phyloP scores from a whole-genome alignment of 1,140 invertebrate species.

The Euglossa dilemma region DNA sequence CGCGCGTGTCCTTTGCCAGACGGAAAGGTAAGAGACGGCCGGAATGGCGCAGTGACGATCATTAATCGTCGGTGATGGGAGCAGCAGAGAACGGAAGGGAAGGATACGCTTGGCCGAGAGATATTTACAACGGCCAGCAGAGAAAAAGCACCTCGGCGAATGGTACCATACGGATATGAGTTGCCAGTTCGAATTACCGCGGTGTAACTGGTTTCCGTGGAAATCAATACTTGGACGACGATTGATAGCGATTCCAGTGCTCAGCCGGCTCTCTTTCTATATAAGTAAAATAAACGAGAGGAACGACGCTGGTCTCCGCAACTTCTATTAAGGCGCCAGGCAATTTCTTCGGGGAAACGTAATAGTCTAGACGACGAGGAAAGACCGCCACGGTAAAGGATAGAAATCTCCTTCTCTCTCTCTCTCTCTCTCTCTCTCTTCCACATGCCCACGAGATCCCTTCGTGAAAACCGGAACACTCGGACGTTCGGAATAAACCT shows the following conservation, averaged over 20 bases:
- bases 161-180: slow-evolving; percentile 42
- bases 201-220: slow-evolving; percentile 42
- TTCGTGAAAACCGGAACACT: background rate
- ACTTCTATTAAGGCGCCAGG: slow-evolving; percentile 36
- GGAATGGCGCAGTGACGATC: too few relatives aligned
- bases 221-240: slow-evolving; percentile 51
- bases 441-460: background rate
- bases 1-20: background rate
- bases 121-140: background rate
- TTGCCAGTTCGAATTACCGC: slow-evolving; percentile 49
- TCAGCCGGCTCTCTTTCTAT: background rate
- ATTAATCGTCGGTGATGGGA: background rate
- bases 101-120: background rate
- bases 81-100: background rate
- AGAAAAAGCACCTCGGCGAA: slow-evolving; percentile 30
- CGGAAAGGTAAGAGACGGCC: background rate
- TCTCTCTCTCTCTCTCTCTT: background rate
- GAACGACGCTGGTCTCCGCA: background rate
- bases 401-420: slow-evolving; percentile 9
- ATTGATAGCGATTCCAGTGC: slow-evolving; percentile 43
- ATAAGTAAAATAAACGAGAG: slow-evolving; percentile 49
- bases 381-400: background rate
- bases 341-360: slow-evolving; percentile 50
- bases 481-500: background rate
- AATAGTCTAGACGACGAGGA: slow-evolving; percentile 40